Evolutionary conservation across 2,797 vertebrate species (phyloP).

Genomic region (Chaetodon trifasciatus): DNA sequence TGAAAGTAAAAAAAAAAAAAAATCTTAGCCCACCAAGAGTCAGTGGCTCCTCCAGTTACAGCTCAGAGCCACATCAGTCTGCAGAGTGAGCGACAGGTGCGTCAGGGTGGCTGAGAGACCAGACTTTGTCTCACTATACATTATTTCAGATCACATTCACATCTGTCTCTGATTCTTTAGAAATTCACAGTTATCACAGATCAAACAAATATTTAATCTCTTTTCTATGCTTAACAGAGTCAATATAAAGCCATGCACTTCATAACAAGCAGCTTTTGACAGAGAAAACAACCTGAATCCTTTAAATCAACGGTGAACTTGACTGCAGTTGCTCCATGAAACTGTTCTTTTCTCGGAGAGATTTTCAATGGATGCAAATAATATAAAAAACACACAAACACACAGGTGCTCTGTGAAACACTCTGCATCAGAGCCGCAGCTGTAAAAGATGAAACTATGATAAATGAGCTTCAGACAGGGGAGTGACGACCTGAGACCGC

Average conservation of each 20-base stretch:
- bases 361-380: neutral
- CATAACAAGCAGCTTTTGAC: neutral
- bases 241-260: neutral
- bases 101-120: neutral
- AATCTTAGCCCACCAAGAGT: neutral
- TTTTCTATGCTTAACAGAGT: neutral
- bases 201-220: neutral
- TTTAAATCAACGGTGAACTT: neutral
- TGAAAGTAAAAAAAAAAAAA: constrained; percentile 4
- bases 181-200: neutral
- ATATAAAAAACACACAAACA: neutral
- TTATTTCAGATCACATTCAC: constrained; percentile 5
- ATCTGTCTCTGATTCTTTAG: neutral
- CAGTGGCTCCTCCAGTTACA: neutral
- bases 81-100: constrained; percentile 39
- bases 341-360: neutral
- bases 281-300: neutral
- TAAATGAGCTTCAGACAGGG: neutral
- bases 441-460: constrained; percentile 1
- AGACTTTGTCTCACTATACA: constrained; percentile 35
- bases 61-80: constrained; percentile 16
- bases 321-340: neutral
- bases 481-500: constrained; percentile 8
- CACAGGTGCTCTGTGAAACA: neutral
- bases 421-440: neutral